Base-by-base conservation (phyloP, 2,113 vertebrate genomes). In the Mastomys natalensis region DNA sequence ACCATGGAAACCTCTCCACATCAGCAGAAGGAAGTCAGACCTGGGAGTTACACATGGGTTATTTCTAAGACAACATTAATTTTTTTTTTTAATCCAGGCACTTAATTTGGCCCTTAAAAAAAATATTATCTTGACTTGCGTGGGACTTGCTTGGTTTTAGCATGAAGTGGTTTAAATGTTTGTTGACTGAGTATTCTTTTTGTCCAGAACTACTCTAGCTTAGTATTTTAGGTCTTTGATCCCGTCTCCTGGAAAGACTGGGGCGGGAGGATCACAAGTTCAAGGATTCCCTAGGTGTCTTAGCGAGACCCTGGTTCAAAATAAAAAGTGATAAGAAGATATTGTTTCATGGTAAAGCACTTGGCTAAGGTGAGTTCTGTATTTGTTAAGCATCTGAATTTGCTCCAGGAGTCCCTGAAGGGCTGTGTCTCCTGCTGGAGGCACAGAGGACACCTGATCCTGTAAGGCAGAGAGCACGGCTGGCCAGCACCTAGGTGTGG, bases 401-500 rank as follows among this genome's bases (percentile, higher is more conserved):
- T 45, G 21, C 43, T 8, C 5, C 3, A 0, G 3, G 10, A 55
- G 29, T 51, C 51, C 66, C 21, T 4, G 0, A 48, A 64, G 51
- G n/a, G 16, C 1, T 0, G 24, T 31, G 7, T 2, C 55, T 72
- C 37, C 73, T 89, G 48, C 26, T 26, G 40, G 72, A 58, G 77
- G 34, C 5, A 10, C 31, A 19, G 22, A 29, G 74, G 86, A 37
- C 40, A 55, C 45, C 21, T 45, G 51, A 45, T 31, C 6, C 19
- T 1, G 0, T 13, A 60, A 19, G 53, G 5, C 22, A 40, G 5
- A n/a, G 55, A 1, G 3, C 34, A 58, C 31, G 7, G 22, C 1
- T 11, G 60, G 45, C 45, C 4, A 0, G 74, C 58, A 51, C 43
- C 48, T 2, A 5, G 87, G 3, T 62, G 31, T 43, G 55, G 68